Evolutionary conservation across 2,888 invertebrate genomes (phyloP), one percentile per base, ranked within the genome.

Genomic region (Melikaiella ostensackeni): DNA sequence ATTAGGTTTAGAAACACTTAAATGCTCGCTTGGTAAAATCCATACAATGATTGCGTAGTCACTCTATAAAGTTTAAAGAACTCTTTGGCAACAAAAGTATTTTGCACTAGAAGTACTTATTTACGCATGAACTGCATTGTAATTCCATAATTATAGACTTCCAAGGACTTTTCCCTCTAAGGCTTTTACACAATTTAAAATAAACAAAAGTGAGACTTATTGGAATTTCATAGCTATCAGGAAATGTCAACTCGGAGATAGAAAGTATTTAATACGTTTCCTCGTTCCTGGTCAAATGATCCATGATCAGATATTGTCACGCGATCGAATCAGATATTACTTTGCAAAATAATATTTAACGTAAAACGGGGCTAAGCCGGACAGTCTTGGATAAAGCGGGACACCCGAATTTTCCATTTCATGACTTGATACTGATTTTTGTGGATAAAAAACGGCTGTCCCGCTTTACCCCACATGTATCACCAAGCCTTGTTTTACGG

Each of bases 71-170:
- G 11, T 59, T 21, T 59, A 59, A 24, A 16, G 27, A 59, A 27
- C 21, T 59, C 24, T 59, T 59, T 59, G 27, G 27, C 16, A 59
- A 59, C 59, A 27, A 59, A 59, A 59, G 59, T 59, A 59, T 16
- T 57, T 59, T 16, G 21, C 13, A 59, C 27, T 6, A 21, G 24
- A 59, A 27, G 59, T 13, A 24, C 1, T 59, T 59, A 5, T 27
- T 4, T 59, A 24, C 59, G 21, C 59, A 59, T 24, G 27, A 27
- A 24, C 24, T 24, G 16, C 16, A 59, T 21, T 59, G 0, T 16
- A 11, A 27, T 59, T 16, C 1, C 27, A 59, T 59, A 55, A 55
- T 55, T 21, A 55, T 42, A 5, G 16, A 55, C 3, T 55, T 9
- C 7, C 3, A 55, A 55, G 21, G 21, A 9, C 21, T 55, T 61